Evolutionary conservation across 1,140 invertebrate species (phyloP), one percentile per base, ranked within the genome.

Genomic region (Aphelinus certus): DNA sequence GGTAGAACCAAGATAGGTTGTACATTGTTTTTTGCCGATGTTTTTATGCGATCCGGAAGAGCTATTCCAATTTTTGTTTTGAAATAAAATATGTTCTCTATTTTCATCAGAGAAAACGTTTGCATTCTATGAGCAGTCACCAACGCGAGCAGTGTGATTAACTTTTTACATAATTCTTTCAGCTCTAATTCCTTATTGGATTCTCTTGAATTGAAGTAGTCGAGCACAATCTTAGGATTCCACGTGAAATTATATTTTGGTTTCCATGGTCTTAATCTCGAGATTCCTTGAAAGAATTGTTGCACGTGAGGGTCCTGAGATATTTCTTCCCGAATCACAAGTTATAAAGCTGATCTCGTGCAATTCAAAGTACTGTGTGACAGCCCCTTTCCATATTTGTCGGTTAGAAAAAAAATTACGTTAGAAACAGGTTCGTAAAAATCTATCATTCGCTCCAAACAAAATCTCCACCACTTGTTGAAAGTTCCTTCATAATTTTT

Each of bases 381-480:
- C 9, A 49, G n/a, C 4, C 70, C 71, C 1, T 73, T 61, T 1
- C 58, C 48, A 66, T 47, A 73, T 9, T 0, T 48, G 1, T 68
- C 45, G 4, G 56, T 66, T 45, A 75, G 74, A 66, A 74, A 81
- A n/a, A 3, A 58, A 47, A 74, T 57, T 10, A 78, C 48, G 43
- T 76, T 47, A 2, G 55, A 3, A 51, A 76, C 26, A 2, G 55
- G 47, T n/a, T 45, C 4, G 48, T 69, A 77, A n/a, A 43, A 3
- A 60, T 76, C 49, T 6, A 77, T 60, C 45, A 69, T 78, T 43
- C 77, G 66, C 45, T 42, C 42, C 2, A 46, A 4, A 76, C 82
- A 83, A 68, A 79, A 84, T 1, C 58, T 5, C 76, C 80, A 81
- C 79, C 82, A 85, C 3, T 74, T 63, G 67, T 80, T 83, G 4